Percentiles rank a stretch among this genome's conserved stretches.
Evolutionary conservation across 1,140 invertebrate species (phyloP).

Genomic region (Aphidius gifuensis): DNA sequence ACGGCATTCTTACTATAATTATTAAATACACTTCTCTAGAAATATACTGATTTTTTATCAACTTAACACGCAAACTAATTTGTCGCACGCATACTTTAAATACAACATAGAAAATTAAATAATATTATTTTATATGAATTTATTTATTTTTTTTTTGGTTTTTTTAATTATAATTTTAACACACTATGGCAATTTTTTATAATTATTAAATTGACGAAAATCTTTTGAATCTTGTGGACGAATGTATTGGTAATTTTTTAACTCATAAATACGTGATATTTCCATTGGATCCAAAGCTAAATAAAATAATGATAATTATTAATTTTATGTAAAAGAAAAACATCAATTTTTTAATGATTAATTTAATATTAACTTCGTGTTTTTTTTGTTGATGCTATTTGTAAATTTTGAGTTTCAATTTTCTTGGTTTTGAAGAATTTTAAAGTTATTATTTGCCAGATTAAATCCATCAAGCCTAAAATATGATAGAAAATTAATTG

Average conservation of each 20-base stretch:
- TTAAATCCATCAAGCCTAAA: not conserved
- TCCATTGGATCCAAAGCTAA: conserved; percentile 29
- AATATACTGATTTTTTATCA: too few relatives aligned
- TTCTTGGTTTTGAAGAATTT: not conserved
- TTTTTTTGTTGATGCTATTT: not conserved
- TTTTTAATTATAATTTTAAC: too few relatives aligned
- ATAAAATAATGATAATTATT: conserved; percentile 8
- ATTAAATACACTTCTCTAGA: too few relatives aligned
- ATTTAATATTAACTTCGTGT: not conserved
- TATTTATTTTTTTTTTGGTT: too few relatives aligned
- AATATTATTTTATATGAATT: too few relatives aligned
- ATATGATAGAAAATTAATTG: too few relatives aligned
- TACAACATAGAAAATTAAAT: too few relatives aligned
- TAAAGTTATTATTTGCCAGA: too few relatives aligned
- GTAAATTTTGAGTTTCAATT: not conserved
- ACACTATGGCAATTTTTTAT: too few relatives aligned
- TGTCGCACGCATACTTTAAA: too few relatives aligned
- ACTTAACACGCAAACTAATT: too few relatives aligned
- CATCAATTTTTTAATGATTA: not conserved
- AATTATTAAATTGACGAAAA: not conserved
- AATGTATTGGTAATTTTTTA: conserved; percentile 40
- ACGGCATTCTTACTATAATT: too few relatives aligned
- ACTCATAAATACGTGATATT: conserved; percentile 33
- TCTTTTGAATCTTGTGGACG: conserved; percentile 28
- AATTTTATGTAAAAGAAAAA: not conserved